Base-by-base conservation (phyloP, 1,140 invertebrate species). In the Acromyrmex heyeri region DNA sequence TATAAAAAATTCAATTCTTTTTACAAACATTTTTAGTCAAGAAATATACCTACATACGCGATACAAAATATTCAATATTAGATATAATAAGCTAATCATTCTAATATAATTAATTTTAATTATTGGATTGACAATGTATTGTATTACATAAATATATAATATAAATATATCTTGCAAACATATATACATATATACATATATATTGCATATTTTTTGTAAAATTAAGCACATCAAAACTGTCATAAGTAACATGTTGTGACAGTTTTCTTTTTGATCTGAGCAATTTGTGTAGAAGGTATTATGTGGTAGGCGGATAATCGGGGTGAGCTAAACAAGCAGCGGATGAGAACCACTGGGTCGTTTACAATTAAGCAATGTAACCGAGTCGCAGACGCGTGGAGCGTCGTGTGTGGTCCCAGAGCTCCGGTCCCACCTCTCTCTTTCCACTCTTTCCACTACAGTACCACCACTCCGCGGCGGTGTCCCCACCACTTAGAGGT, bases 311-410 rank as follows among this genome's bases (percentile, higher is more conserved):
- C 24, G 53, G 65, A 57, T 72, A 82, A 38, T 34, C 67, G 30
- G 53, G 53, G 8, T 18, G 27, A 16, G 50, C 24, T 10, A 24
- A 44, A 59, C 59, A 50, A 79, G 27, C 18, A 21, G 14, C 8
- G 16, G 50, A 30, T 95, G 95, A 94, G 94, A 93, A 85, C 92
- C 95, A 65, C 94, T 95, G 94, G 79, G 90, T 90, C 94, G 93
- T 95, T 95, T 95, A 95, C 95, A 95, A 95, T 95, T 95, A 95
- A 95, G 95, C 94, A 95, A 95, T 95, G 94, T 95, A 94, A 95
- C 94, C 93, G 92, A 95, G 94, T 95, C 94, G 93, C 92, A 95
- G 94, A 95, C 95, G 94, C 94, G 94, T 95, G 94, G 95, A 94
- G 93, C 94, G 91, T 95, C 94, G 94, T 95, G 95, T 95, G 94